Percentiles rank a stretch among this genome's conserved stretches.
These are phyloP conservation scores for Andricus curvator DNA, from an alignment of 2,888 invertebrate species.

Conservation along the genomic window DNA sequence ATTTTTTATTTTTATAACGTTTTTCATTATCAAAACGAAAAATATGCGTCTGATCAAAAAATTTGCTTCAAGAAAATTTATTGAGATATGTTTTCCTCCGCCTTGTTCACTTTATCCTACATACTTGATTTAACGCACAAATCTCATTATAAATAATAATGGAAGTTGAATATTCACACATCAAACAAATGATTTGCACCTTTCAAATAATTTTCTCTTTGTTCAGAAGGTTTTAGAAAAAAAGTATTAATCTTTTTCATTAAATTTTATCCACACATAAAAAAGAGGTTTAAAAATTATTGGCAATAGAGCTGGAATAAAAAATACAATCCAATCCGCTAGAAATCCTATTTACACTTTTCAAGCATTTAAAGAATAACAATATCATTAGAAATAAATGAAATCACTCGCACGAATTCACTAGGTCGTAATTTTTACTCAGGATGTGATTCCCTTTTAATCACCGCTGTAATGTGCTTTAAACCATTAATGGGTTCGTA, in stretches of 20 bases:
- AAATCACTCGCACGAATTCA: constrained; percentile 6
- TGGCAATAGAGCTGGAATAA: not conserved
- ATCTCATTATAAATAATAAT: not conserved
- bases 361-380: not conserved
- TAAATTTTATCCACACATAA: not conserved
- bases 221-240: not conserved
- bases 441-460: constrained; percentile 10
- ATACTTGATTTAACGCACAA: not conserved
- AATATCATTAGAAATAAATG: not conserved
- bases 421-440: constrained; percentile 14
- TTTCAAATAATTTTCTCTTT: not conserved
- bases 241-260: not conserved
- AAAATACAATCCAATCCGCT: not conserved
- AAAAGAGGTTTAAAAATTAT: not conserved
- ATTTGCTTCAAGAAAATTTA: too few species aligned
- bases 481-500: constrained; percentile 28
- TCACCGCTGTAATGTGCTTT: constrained; percentile 5
- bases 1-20: too few species aligned
- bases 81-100: not conserved
- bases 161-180: not conserved
- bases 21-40: too few species aligned
- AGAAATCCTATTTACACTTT: not conserved
- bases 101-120: not conserved
- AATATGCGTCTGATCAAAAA: too few species aligned
- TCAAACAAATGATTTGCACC: not conserved